Evolutionary conservation across 2,888 invertebrate genomes (phyloP).

Genomic region (Hyppa rectilinea): DNA sequence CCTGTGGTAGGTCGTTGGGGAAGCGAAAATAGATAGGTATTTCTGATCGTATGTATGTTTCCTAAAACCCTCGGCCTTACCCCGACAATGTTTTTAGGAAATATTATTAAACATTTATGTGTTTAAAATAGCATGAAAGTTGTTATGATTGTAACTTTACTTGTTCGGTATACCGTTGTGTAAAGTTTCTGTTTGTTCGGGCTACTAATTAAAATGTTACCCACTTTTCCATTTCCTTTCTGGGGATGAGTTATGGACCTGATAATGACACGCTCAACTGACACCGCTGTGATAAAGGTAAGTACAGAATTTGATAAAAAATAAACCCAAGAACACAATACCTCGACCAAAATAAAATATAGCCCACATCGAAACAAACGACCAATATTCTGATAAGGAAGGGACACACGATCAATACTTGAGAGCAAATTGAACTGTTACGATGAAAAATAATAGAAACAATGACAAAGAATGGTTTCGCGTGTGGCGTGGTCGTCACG

Average conservation of each 20-base stretch:
- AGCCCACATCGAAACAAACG: slow-evolving; percentile 42
- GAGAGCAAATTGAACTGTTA: slow-evolving; percentile 64
- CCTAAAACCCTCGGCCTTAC: too few relatives aligned
- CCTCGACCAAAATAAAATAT: slow-evolving; percentile 31
- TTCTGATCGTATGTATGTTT: too few relatives aligned
- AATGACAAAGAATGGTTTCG: slow-evolving; percentile 63
- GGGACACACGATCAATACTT: slow-evolving; percentile 61
- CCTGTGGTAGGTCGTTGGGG: not conserved
- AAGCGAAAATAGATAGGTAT: not conserved
- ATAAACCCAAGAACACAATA: slow-evolving; percentile 32
- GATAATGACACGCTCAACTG: not conserved
- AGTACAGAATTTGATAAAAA: slow-evolving; percentile 7
- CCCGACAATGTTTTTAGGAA: not conserved
- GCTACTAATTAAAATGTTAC: slow-evolving; percentile 21
- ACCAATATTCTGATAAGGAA: slow-evolving; percentile 63
- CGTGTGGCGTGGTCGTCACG: slow-evolving; percentile 59
- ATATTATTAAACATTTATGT: too few relatives aligned
- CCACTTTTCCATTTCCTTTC: not conserved
- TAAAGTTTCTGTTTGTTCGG: not conserved
- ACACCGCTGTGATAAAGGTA: slow-evolving; percentile 13
- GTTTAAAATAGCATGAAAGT: too few relatives aligned
- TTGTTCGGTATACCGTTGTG: not conserved
- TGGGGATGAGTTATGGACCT: not conserved
- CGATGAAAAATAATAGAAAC: slow-evolving; percentile 63
- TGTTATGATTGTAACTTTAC: not conserved